Conservation (phyloP, 2,888 invertebrate species). For the Pollenia griseotomentosa region DNA sequence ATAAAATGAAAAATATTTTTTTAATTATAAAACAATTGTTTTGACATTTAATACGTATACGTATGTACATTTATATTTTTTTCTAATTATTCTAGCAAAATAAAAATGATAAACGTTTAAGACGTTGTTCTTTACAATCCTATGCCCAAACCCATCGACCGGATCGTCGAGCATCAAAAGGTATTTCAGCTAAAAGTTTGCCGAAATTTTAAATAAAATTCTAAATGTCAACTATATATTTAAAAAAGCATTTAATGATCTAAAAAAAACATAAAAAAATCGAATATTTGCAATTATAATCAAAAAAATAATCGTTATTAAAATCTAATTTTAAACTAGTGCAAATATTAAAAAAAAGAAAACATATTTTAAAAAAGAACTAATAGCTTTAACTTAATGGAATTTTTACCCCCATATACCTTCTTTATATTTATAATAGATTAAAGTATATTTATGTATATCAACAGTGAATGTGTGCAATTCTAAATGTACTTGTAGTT, state of each 20-base stretch:
- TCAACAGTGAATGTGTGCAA: conserved; percentile 23
- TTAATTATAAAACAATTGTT: too few relatives aligned
- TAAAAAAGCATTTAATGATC: conserved; percentile 47
- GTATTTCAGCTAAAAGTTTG: conserved; percentile 82
- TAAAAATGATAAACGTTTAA: conserved; percentile 80
- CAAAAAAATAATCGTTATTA: conserved; percentile 33
- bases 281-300: conserved; percentile 49
- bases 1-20: too few relatives aligned
- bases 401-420: conserved; percentile 57
- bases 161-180: conserved; percentile 83
- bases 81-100: conserved; percentile 77
- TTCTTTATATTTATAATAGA: conserved; percentile 22
- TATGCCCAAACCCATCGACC: conserved; percentile 82
- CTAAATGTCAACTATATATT: conserved; percentile 32
- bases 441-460: conserved; percentile 11
- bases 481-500: conserved; percentile 35
- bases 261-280: conserved; percentile 25
- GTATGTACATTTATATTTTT: background rate
- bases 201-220: conserved; percentile 78
- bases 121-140: conserved; percentile 83
- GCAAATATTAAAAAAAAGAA: conserved; percentile 35
- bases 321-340: conserved; percentile 50
- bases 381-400: conserved; percentile 60
- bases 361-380: conserved; percentile 41
- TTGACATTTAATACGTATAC: too few relatives aligned